A percentile compares a stretch with the other conserved stretches of the same genome.
Evolutionary conservation across 2,797 vertebrate genomes (phyloP).

Genomic region (Eulemur coronatus): DNA sequence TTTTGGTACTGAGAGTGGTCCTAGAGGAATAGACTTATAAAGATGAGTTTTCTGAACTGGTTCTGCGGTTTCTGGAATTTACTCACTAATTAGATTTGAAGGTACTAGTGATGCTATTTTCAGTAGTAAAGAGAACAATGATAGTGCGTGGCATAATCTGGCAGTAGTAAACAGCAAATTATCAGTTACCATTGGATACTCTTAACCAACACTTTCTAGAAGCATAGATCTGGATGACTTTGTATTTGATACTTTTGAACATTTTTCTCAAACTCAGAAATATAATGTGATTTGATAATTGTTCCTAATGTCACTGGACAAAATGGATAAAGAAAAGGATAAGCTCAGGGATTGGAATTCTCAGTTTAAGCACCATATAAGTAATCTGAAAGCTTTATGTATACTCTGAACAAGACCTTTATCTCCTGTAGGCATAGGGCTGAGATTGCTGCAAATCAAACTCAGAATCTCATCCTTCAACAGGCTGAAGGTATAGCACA

Average conservation of each 20-base stretch:
- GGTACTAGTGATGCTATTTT: not conserved
- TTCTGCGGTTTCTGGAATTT: not conserved
- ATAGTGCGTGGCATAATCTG: not conserved
- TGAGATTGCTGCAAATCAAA: not conserved
- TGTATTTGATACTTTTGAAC: not conserved
- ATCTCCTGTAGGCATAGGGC: not conserved
- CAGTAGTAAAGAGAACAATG: not conserved
- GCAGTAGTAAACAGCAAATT: not conserved
- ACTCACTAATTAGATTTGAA: not conserved
- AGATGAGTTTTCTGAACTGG: not conserved
- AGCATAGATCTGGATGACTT: too few relatives aligned
- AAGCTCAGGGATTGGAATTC: not conserved
- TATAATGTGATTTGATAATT: not conserved
- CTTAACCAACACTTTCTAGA: not conserved
- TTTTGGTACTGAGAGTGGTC: not conserved
- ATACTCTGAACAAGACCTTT: not conserved
- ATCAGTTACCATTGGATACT: not conserved
- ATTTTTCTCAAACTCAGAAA: not conserved
- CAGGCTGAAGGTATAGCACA: not conserved
- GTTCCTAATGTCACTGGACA: not conserved
- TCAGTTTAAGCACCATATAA: not conserved
- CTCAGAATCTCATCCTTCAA: not conserved
- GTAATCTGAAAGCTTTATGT: not conserved
- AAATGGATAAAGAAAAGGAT: not conserved
- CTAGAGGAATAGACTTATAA: not conserved